Percentiles rank a stretch among this genome's conserved stretches.
Evolutionary conservation across 2,113 vertebrate species (phyloP).

Genomic region (Ursus arctos): DNA sequence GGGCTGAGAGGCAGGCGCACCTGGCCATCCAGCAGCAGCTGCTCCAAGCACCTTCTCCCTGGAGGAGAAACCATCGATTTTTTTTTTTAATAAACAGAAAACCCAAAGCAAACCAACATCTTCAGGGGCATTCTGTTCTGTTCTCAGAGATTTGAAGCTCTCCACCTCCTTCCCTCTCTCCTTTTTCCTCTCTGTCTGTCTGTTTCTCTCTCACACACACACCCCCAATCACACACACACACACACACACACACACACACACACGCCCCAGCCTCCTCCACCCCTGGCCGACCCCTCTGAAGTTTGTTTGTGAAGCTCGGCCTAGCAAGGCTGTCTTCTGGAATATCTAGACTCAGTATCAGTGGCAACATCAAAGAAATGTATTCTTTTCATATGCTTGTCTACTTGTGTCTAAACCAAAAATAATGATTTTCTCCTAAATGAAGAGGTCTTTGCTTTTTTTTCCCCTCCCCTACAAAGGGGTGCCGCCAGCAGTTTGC

Average conservation of each 20-base stretch:
- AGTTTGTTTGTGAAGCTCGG: conserved; percentile 60
- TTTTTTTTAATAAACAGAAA: conserved; percentile 34
- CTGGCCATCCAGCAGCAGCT: background rate
- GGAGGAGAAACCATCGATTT: background rate
- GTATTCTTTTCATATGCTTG: conserved; percentile 81
- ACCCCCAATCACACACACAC: background rate
- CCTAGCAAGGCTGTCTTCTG: conserved; percentile 53
- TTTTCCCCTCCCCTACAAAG: conserved; percentile 27
- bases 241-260: background rate
- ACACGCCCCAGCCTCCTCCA: background rate
- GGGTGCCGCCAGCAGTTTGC: conserved; percentile 39
- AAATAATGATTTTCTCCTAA: conserved; percentile 81
- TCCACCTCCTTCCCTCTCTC: no score
- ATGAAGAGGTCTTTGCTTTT: conserved; percentile 73
- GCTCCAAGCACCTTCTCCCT: background rate
- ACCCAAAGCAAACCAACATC: conserved; percentile 20
- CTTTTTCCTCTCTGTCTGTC: no score
- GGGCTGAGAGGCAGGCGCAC: background rate
- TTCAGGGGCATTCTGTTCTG: conserved; percentile 47
- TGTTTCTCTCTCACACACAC: background rate
- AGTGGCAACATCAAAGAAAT: conserved; percentile 84
- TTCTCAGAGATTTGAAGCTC: conserved; percentile 53
- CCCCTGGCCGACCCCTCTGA: background rate
- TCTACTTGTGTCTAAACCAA: conserved; percentile 81
- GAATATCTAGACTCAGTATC: conserved; percentile 63